Percentiles rank a stretch among this genome's conserved stretches.
These are phyloP conservation scores for Murina feae DNA, from an alignment of 2,113 vertebrate species.

Conservation along the genomic window DNA sequence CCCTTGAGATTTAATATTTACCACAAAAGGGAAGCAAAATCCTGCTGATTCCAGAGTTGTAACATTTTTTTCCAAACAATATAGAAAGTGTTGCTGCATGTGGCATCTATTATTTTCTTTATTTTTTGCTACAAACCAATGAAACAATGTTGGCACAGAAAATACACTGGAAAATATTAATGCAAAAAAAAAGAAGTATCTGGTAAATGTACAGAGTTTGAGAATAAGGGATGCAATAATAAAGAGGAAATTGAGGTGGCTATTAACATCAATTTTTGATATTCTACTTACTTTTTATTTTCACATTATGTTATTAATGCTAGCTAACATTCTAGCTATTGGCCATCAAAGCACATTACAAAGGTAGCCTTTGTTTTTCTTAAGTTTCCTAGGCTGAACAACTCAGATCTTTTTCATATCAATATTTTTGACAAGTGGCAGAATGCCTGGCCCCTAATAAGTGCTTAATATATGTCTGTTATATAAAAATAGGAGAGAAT, in stretches of 20 bases:
- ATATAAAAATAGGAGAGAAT: not conserved
- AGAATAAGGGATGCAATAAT: not conserved
- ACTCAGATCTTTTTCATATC: not conserved
- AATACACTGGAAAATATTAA: not conserved
- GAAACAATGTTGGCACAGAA: not conserved
- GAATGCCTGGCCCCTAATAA: not conserved
- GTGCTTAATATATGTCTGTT: not conserved
- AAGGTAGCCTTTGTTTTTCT: not conserved
- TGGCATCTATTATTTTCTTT: not conserved
- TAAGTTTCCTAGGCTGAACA: not conserved
- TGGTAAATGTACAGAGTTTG: not conserved
- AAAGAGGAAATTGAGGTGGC: not conserved
- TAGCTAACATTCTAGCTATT: not conserved
- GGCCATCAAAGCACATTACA: not conserved
- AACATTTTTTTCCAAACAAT: slow-evolving; percentile 37
- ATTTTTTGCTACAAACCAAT: not conserved
- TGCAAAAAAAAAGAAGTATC: not conserved
- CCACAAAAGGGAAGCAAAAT: slow-evolving; percentile 15
- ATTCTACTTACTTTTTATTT: not conserved
- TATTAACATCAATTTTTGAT: not conserved
- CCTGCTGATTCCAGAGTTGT: not conserved
- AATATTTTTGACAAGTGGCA: not conserved
- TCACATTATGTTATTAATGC: not conserved
- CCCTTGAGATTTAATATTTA: slow-evolving; percentile 21
- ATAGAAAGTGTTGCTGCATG: not conserved